These are phyloP conservation scores for Stichopus horrens DNA, from an alignment of 53 echinoderm and acorn worm genomes.

Conservation along the genomic window DNA sequence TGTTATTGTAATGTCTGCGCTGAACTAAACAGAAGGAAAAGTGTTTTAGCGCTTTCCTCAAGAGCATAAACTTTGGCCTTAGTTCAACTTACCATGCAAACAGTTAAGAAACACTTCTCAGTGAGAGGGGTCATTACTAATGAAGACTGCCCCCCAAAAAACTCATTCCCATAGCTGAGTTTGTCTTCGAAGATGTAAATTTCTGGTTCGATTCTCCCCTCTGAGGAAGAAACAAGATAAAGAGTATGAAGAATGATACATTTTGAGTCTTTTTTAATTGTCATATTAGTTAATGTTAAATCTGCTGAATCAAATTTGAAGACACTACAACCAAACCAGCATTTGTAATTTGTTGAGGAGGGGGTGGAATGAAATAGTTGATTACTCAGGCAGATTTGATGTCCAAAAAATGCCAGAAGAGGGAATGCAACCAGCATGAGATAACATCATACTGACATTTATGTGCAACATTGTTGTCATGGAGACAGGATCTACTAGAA, in stretches of 20 bases:
- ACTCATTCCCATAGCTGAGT: conserved; percentile 88
- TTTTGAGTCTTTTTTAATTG: no score
- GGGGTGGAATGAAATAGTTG: no score
- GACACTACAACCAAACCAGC: no score
- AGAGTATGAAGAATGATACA: not conserved
- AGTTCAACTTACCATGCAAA: conserved; percentile 72
- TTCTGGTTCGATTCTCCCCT: conserved; percentile 68
- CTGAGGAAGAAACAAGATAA: conserved; percentile 40
- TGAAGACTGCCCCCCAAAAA: conserved; percentile 82
- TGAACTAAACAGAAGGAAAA: not conserved
- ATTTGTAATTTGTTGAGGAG: no score
- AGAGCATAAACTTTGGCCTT: not conserved
- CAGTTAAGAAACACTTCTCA: conserved; percentile 86
- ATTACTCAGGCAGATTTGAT: no score
- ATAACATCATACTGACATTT: no score
- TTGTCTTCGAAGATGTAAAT: conserved; percentile 83
- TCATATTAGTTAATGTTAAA: no score
- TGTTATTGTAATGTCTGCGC: not conserved
- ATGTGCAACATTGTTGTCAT: no score
- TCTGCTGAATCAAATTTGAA: no score
- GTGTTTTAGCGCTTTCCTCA: not conserved
- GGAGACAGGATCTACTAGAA: no score
- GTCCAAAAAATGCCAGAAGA: no score
- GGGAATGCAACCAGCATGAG: no score
- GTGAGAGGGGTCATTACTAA: conserved; percentile 87